Percentiles rank a stretch among this genome's conserved stretches.
phyloP scores from a whole-genome alignment of 2,797 vertebrate species.

The Halcyon badia region DNA sequence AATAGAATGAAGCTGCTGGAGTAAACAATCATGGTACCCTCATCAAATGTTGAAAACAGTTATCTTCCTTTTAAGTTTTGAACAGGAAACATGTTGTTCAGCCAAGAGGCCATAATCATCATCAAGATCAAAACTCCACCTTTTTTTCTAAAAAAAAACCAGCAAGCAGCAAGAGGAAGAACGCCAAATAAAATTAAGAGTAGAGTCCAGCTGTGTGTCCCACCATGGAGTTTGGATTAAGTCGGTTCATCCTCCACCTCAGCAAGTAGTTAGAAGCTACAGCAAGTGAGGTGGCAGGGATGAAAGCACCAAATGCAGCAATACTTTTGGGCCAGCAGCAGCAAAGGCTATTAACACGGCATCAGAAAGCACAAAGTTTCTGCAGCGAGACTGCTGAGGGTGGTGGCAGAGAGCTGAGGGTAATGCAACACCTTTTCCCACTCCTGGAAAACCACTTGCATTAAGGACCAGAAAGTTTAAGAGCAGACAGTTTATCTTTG shows the following conservation, averaged over 20 bases:
- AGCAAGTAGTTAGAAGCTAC: not conserved
- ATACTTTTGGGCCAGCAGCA: not conserved
- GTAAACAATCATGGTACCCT: constrained; percentile 6
- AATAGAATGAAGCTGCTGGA: not conserved
- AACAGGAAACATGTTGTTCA: not conserved
- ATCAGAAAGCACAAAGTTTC: not conserved
- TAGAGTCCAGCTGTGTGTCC: not conserved
- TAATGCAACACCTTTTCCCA: not conserved
- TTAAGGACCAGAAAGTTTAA: not conserved
- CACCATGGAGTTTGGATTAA: not conserved
- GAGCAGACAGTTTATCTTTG: not conserved
- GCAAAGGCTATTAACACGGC: not conserved
- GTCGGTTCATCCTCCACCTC: not conserved
- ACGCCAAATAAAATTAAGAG: not conserved
- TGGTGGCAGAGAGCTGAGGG: not conserved
- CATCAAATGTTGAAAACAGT: constrained; percentile 33
- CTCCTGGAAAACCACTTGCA: not conserved
- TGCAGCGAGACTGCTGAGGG: not conserved
- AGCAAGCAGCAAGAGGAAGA: not conserved
- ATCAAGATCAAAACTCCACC: not conserved
- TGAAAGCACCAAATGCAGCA: not conserved
- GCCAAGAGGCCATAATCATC: not conserved
- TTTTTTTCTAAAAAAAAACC: too few species aligned
- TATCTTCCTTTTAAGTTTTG: not conserved
- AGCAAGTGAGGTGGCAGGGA: not conserved